Base-by-base conservation (phyloP, 2,113 vertebrate genomes). In the Bos javanicus region DNA sequence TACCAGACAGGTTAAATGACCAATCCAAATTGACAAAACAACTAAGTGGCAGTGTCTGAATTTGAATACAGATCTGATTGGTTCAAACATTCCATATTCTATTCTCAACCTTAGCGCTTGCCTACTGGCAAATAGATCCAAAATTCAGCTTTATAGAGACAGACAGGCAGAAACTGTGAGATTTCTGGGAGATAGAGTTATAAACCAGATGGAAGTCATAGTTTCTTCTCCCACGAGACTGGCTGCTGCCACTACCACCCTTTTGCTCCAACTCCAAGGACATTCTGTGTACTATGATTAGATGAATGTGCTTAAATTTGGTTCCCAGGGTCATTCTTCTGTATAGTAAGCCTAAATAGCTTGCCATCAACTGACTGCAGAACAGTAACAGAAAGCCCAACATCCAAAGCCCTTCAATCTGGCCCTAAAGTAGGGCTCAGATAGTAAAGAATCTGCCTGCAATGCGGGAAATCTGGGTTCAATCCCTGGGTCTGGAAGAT, bases 251-350 rank as follows among this genome's bases (percentile, higher is more conserved):
- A 9, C 56, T 17, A 82, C 50, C 15, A 64, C 15, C 23, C 26
- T 87, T 96, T 92, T 80, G 28, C 46, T n/a, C 74, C 23, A 90
- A 83, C 4, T 96, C 43, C 56, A 92, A 95, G 67, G 28, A 28
- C 28, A 87, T 33, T 86, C 4, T 91, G 30, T 6, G 85, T 67
- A 74, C 59, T 60, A 43, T 82, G 30, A 64, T 91, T 93, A 80
- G 67, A 60, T 93, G 43, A 97, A 56, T 93, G 2, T 62, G 25
- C 30, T 97, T 86, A 94, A 94, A 95, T 81, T 39, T 83, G 52
- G 33, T 21, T 83, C 39, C 19, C 39, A 95, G 85, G 28, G 19
- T 94, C 81, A 84, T 74, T 50, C 46, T 80, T 56, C 33, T 94
- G 12, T 50, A 88, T 6, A 81, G n/a, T 87, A 87, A 64, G 71